A percentile compares a stretch with the other conserved stretches of the same genome.
These are phyloP conservation scores for Timandra comae DNA, from an alignment of 2,888 invertebrate species.

Conservation along the genomic window DNA sequence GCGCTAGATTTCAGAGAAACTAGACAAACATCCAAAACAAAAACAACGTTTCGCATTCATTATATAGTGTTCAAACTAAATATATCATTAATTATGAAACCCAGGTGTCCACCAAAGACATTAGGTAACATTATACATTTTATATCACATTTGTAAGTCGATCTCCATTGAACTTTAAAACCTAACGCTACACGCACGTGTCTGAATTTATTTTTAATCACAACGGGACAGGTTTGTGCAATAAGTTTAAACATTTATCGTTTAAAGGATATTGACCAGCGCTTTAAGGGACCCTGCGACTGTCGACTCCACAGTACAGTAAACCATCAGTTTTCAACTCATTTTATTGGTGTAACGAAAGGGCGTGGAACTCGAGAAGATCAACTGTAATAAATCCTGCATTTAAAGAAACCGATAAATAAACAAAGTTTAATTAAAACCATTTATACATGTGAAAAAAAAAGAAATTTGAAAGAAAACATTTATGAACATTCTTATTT, in stretches of 20 bases:
- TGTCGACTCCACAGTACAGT: neutral
- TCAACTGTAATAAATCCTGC: neutral
- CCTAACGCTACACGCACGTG: constrained; percentile 10
- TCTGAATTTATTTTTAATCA: constrained; percentile 5
- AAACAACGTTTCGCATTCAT: no score
- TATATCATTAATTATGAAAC: no score
- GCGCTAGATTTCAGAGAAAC: no score
- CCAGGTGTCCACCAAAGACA: no score
- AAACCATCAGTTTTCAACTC: neutral
- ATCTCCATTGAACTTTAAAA: constrained; percentile 11
- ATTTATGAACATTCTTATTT: neutral
- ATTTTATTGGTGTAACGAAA: constrained; percentile 3
- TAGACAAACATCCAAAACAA: no score
- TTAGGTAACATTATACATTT: no score
- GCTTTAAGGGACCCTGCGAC: constrained; percentile 2
- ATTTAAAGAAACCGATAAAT: neutral
- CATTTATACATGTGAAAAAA: neutral
- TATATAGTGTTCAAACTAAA: no score
- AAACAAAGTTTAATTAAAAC: neutral
- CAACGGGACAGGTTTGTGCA: constrained; percentile 10
- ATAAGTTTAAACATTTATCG: constrained; percentile 5
- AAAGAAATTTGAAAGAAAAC: no score
- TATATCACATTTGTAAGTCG: no score
- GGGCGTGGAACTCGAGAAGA: constrained; percentile 13
- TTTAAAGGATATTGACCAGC: constrained; percentile 15